Conservation (phyloP, 1,140 invertebrate species). For the Geopemphigus sp. region DNA sequence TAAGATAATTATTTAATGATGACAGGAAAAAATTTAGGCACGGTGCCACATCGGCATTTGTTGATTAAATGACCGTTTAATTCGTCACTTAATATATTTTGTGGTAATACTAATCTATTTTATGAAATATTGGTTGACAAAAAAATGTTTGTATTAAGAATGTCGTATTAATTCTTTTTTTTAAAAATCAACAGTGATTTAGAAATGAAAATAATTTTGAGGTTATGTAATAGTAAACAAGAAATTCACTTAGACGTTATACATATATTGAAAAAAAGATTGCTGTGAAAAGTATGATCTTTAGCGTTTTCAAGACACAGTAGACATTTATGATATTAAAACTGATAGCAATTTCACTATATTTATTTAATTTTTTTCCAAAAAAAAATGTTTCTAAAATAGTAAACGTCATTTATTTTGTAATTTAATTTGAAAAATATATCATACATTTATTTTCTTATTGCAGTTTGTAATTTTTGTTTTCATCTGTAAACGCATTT, state of each 20-base stretch:
- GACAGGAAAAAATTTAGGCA: too few species aligned
- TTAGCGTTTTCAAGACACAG: slow-evolving; percentile 6
- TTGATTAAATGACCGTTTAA: too few species aligned
- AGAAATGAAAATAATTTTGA: slow-evolving; percentile 9
- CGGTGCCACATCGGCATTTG: too few species aligned
- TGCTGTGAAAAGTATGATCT: slow-evolving; percentile 1
- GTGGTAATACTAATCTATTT: too few species aligned
- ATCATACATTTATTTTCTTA: slow-evolving; percentile 47
- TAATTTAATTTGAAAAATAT: slow-evolving; percentile 49
- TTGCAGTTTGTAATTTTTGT: slow-evolving; percentile 45
- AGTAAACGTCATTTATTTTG: slow-evolving; percentile 45
- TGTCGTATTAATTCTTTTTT: too few species aligned
- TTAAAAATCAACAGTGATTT: background rate
- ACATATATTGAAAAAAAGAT: slow-evolving; percentile 22
- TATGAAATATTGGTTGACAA: too few species aligned
- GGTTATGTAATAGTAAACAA: slow-evolving; percentile 1
- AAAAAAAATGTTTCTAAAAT: slow-evolving; percentile 29
- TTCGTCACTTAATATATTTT: too few species aligned
- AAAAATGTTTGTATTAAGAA: too few species aligned
- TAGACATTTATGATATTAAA: slow-evolving; percentile 40
- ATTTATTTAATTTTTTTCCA: slow-evolving; percentile 41
- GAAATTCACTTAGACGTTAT: background rate
- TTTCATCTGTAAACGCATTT: slow-evolving; percentile 8
- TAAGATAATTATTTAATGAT: too few species aligned
- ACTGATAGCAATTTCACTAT: slow-evolving; percentile 40